phyloP scores from a whole-genome alignment of 2,113 vertebrate species.

The Plecturocebus donacophilus region DNA sequence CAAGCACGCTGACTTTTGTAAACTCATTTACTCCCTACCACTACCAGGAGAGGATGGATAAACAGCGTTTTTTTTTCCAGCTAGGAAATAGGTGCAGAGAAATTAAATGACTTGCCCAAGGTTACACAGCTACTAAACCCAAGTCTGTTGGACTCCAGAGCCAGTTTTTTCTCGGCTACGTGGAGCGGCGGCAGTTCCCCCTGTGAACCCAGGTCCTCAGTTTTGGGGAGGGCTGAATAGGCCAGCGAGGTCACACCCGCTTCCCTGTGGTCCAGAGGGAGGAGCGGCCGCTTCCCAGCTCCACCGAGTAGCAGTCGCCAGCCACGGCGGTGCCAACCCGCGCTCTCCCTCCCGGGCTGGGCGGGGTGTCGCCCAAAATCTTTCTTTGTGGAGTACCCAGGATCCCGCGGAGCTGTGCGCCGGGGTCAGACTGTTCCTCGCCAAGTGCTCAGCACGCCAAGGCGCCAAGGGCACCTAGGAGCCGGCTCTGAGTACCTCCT shows the following conservation, averaged over 20 bases:
- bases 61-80: neutral
- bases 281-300: neutral
- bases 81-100: neutral
- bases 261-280: neutral
- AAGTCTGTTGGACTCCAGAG: neutral
- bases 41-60: neutral
- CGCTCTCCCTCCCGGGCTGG: too few species aligned
- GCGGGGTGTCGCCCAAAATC: fast-evolving
- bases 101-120: conserved; percentile 49
- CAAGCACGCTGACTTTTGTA: neutral
- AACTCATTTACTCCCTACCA: neutral
- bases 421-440: neutral
- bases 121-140: neutral
- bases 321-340: fast-evolving
- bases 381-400: neutral
- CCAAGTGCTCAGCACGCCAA: neutral
- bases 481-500: neutral
- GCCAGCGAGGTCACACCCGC: fast-evolving
- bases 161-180: neutral
- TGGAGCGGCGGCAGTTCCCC: neutral
- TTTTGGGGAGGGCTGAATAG: neutral
- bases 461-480: too few species aligned
- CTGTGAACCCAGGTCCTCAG: neutral
- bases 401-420: fast-evolving
- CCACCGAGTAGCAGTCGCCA: fast-evolving